phyloP scores from a whole-genome alignment of 2,113 vertebrate genomes.

The Brevimyrus niger region DNA sequence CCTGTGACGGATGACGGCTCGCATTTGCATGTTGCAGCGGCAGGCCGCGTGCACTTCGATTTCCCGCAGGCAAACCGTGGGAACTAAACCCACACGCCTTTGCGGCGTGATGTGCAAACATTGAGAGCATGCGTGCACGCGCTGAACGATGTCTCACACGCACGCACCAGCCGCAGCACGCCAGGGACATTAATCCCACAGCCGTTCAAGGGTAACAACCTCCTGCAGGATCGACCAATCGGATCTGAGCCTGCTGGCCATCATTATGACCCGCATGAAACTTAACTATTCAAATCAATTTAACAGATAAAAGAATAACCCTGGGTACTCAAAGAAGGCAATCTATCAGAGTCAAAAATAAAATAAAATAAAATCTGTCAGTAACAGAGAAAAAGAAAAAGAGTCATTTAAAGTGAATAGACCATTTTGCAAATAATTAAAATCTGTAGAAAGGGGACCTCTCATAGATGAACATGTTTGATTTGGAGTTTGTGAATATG shows the following conservation, averaged over 20 bases:
- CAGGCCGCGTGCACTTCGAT: neutral
- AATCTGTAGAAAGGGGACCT: neutral
- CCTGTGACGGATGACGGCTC: neutral
- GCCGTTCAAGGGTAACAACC: neutral
- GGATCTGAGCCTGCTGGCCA: too few species aligned
- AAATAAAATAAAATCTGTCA: neutral
- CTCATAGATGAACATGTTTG: neutral
- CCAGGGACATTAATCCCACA: neutral
- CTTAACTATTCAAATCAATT: neutral
- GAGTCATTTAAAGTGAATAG: neutral
- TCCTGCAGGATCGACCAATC: neutral
- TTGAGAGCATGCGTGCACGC: too few species aligned
- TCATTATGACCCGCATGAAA: neutral
- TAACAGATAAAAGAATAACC: neutral
- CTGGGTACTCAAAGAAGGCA: neutral
- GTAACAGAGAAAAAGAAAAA: neutral
- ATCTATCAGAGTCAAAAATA: neutral
- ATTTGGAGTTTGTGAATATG: slow-evolving; percentile 12
- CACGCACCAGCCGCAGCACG: neutral
- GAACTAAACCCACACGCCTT: neutral
- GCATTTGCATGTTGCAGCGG: neutral
- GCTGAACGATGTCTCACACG: neutral
- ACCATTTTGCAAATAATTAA: neutral
- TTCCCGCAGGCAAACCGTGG: neutral
- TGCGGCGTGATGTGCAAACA: neutral